Percentiles rank a stretch among this genome's conserved stretches.
Evolutionary conservation across 2,113 vertebrate species (phyloP).

Genomic region (Octodon degus): DNA sequence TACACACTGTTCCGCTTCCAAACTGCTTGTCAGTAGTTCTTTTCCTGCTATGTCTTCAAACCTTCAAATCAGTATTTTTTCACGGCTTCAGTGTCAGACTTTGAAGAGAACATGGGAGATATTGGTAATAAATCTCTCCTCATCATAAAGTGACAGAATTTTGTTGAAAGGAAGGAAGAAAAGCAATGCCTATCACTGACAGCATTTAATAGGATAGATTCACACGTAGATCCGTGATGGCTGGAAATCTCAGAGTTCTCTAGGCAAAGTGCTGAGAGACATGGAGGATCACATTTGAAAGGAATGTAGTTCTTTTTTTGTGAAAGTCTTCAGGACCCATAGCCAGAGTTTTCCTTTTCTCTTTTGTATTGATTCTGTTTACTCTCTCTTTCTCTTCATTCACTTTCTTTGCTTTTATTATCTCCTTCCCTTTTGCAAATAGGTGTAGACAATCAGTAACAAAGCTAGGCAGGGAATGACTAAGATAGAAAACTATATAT

Average conservation of each 20-base stretch:
- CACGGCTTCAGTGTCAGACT: slow-evolving; percentile 13
- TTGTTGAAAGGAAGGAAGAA: not conserved
- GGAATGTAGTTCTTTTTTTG: not conserved
- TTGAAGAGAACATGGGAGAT: slow-evolving; percentile 31
- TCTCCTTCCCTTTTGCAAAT: not conserved
- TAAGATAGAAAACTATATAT: not conserved
- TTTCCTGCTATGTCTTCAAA: not conserved
- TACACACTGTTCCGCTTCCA: not conserved
- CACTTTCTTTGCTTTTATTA: not conserved
- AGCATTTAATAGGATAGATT: not conserved
- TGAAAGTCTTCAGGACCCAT: not conserved
- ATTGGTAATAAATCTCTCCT: not conserved
- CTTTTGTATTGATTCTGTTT: not conserved
- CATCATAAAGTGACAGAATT: not conserved
- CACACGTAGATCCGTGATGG: not conserved
- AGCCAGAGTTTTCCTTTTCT: not conserved
- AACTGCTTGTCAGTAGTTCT: slow-evolving; percentile 1
- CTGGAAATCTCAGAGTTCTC: not conserved
- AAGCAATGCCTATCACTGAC: fast-evolving
- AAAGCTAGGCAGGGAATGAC: not conserved
- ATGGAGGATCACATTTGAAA: not conserved
- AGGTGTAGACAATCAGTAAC: not conserved
- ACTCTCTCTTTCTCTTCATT: not conserved
- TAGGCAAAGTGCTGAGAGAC: not conserved
- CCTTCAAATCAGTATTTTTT: not conserved